A percentile compares a stretch with the other conserved stretches of the same genome.
Evolutionary conservation across 2,888 invertebrate species (phyloP).

Genomic region (Diadegma fenestrale): DNA sequence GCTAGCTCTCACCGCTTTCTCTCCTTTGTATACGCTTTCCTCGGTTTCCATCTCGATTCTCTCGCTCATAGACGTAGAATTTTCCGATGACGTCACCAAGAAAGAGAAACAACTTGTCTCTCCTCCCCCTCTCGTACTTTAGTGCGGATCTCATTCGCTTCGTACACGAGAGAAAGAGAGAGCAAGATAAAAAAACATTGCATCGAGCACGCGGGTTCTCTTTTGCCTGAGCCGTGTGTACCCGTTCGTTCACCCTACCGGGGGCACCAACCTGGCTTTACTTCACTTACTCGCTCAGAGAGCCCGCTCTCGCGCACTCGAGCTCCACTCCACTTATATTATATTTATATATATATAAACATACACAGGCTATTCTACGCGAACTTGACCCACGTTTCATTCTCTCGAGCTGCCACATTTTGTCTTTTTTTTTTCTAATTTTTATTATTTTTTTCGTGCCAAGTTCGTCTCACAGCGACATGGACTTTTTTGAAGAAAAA

Average conservation of each 20-base stretch:
- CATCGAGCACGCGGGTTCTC: conserved; percentile 81
- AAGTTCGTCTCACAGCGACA: neutral
- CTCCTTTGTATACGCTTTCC: conserved; percentile 40
- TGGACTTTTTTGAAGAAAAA: neutral
- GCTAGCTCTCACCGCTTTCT: conserved; percentile 36
- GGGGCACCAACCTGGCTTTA: conserved; percentile 85
- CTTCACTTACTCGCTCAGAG: conserved; percentile 83
- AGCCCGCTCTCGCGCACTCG: conserved; percentile 72
- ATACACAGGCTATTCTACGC: conserved; percentile 4
- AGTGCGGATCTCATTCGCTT: conserved; percentile 30
- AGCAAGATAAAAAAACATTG: conserved; percentile 73
- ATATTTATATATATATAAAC: conserved; percentile 30
- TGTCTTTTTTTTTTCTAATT: neutral
- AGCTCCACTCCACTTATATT: conserved; percentile 52
- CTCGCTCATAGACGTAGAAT: conserved; percentile 34
- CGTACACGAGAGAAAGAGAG: conserved; percentile 60
- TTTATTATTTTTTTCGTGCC: neutral
- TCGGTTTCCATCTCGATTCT: conserved; percentile 49
- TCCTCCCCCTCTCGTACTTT: neutral
- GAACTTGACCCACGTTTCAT: neutral
- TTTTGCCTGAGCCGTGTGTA: conserved; percentile 79
- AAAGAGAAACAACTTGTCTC: conserved; percentile 56
- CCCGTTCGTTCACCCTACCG: conserved; percentile 85
- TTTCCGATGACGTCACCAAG: conserved; percentile 64
- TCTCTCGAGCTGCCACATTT: neutral